Base-by-base conservation (phyloP, 2,797 vertebrate species). In the Paguma larvata region DNA sequence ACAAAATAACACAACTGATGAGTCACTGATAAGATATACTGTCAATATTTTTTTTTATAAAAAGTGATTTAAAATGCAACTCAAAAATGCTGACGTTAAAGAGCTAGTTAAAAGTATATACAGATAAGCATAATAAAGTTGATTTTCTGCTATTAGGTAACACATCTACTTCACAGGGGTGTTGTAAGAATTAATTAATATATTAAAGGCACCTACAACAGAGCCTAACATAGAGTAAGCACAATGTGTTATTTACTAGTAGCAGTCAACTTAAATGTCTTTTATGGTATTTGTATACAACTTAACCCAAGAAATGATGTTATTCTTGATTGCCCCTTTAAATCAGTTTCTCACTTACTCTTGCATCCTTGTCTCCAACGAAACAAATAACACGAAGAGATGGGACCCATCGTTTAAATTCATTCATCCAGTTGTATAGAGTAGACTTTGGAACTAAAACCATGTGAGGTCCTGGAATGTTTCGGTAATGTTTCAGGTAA, bases 391-490 rank as follows among this genome's bases (percentile, higher is more conserved):
- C 99, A 96, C 98, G 98, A 38, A 99, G 97, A 0, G 99, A 99
- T 2, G 99, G 99, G 72, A 99, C 99, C 99, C 99, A 99, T 93
- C 99, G 99, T 94, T 99, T 99, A 98, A 99, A 99, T 95, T 99
- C 99, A 79, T 99, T 99, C 99, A 99, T 99, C 99, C 99, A 99
- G 96, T 99, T 99, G 97, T 99, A 99, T 88, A 99, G 98, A 44
- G 99, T 99, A 78, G 99, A 99, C 97, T 99, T 99, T 85, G 99
- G 99, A 93, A 99, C 99, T 97, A 99, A 98, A 94, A 99, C 99
- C 99, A 99, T 99, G 97, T 99, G 99, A n/a, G 99, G 99, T 87
- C 99, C 99, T 10, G 99, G 99, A 98, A 99, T 99, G 98, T 99
- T 99, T 91, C 99, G 98, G 98, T 99, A 99, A 98, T 99, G 99